Base-by-base conservation (phyloP, 2,888 invertebrate species). In the Bugula neritina region DNA sequence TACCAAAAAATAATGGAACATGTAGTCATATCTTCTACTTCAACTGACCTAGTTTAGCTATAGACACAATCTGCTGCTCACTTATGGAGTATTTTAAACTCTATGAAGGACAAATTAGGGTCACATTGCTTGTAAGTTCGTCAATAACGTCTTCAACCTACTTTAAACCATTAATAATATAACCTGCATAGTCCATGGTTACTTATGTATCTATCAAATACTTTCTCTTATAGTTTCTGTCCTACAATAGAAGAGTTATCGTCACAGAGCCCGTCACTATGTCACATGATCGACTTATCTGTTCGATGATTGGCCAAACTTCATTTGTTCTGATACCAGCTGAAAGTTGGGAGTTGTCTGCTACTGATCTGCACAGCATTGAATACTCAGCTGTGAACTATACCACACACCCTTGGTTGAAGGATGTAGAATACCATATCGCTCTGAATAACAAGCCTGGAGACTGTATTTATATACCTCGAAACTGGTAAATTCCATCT, bases 321-420 rank as follows among this genome's bases (percentile, higher is more conserved):
- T 63, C 63, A 10, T 63, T 25, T 63, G 63, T 63, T 27, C 31
- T 63, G 31, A 31, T 63, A 13, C 63, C 63, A 13, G 3, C 29
- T 5, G 63, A 63, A 17, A 63, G 63, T 27, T 63, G 63, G 63
- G 29, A 63, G 31, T 63, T 31, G 13, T 63, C 31, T 13, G 63
- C 63, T 2, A 2, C 10, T 10, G 31, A 63, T 27, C 31, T 31
- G n/a, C 5, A 5, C 3, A 63, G 29, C 10, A 63, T 63, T 29
- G n/a, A 31, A 27, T 63, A 29, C 31, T 25, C 63, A 10, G 13
- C 21, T 13, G 63, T 63, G 31, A 63, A 63, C 34, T 63, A 63
- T n/a, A 34, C 21, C 2, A 63, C 63, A 25, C 63, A 63, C n/a
- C 63, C 63, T 25, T 63, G 63, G 63, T n/a, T 63, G 2, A 34